Conservation (phyloP, 2,113 vertebrate genomes). For the Hepsetus odoe region DNA sequence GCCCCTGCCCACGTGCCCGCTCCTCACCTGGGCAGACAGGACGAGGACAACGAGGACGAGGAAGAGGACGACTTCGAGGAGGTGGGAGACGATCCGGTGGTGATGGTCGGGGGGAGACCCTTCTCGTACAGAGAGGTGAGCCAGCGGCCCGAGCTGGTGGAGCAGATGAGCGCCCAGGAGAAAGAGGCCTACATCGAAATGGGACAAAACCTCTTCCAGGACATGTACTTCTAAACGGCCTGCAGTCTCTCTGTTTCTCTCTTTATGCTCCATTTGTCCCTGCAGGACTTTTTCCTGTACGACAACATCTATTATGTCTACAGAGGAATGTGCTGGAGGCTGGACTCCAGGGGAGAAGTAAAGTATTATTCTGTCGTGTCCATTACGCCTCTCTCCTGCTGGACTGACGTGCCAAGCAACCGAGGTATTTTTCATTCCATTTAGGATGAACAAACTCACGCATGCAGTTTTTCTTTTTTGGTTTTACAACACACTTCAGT, state of each 20-base stretch:
- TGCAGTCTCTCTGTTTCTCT: background rate
- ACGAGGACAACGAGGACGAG: conserved; percentile 80
- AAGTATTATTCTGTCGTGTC: conserved; percentile 29
- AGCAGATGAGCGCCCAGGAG: conserved; percentile 92
- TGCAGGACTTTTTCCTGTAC: background rate
- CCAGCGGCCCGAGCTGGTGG: conserved; percentile 91
- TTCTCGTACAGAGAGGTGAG: conserved; percentile 91
- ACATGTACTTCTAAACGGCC: conserved; percentile 88
- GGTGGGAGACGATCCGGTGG: conserved; percentile 85
- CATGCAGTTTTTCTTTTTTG: background rate
- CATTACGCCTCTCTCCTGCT: background rate
- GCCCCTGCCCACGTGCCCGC: conserved; percentile 45
- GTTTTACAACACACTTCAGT: background rate
- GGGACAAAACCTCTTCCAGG: conserved; percentile 93
- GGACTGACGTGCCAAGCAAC: conserved; percentile 6
- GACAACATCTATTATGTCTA: background rate
- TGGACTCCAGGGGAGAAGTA: conserved; percentile 1
- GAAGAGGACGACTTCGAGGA: conserved; percentile 95
- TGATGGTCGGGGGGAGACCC: conserved; percentile 85
- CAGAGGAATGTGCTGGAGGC: conserved; percentile 18
- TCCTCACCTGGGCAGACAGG: background rate
- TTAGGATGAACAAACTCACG: conserved; percentile 7
- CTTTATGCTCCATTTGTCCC: background rate
- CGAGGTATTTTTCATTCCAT: conserved; percentile 9
- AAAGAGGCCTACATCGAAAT: conserved; percentile 97